phyloP scores from a whole-genome alignment of 2,888 invertebrate genomes.

The Diadromus collaris region DNA sequence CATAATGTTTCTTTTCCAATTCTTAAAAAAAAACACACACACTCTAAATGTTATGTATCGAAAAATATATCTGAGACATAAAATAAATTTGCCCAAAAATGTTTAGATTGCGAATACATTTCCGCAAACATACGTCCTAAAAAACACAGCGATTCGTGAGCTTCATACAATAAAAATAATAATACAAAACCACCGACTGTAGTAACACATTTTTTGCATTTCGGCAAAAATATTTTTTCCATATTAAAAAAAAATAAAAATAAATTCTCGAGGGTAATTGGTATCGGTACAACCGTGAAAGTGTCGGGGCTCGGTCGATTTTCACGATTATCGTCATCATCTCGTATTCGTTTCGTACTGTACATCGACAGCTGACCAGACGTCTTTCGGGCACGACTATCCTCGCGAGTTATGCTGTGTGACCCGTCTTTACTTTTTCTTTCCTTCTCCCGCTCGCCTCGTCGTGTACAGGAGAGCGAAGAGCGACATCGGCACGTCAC shows the following conservation, averaged over 20 bases:
- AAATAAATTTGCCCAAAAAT: background rate
- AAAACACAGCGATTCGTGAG: background rate
- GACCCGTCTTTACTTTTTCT: slow-evolving; percentile 37
- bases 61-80: background rate
- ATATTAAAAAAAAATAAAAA: background rate
- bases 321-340: background rate
- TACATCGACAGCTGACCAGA: slow-evolving; percentile 20
- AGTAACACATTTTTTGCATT: background rate
- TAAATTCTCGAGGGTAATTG: background rate
- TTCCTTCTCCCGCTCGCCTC: slow-evolving; percentile 34
- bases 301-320: background rate
- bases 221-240: background rate
- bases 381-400: slow-evolving; percentile 22
- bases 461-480: slow-evolving; percentile 22
- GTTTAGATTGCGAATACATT: background rate
- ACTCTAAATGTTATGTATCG: background rate
- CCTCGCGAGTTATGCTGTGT: slow-evolving; percentile 41
- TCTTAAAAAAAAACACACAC: background rate
- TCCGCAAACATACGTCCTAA: background rate
- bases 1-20: background rate
- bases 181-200: too few species aligned
- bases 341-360: background rate
- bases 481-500: slow-evolving; percentile 52
- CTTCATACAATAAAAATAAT: background rate
- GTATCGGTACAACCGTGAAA: background rate